Evolutionary conservation across 2,888 invertebrate genomes (phyloP), one percentile per base, ranked within the genome.

Genomic region (Cantharis flavilabris): DNA sequence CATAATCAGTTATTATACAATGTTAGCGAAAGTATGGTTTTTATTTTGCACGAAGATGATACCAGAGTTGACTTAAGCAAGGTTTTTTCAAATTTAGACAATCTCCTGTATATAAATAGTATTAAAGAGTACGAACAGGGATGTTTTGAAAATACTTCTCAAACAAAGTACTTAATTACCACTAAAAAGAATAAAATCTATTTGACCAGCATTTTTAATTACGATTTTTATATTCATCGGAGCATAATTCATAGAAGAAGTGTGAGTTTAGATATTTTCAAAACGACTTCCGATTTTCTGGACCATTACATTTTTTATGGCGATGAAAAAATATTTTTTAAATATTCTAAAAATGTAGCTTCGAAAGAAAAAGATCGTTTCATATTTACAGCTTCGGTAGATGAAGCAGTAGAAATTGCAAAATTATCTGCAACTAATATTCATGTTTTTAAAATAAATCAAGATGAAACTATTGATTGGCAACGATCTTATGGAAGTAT

Each of bases 181-280:
- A n/a, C 20, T 4, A 65, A 67, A 49, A 49, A 73, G 0, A 16
- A n/a, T n/a, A 73, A 69, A 18, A 23, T 73, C 9, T 67, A 20
- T 14, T 63, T 78, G 14, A 65, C 16, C 11, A 18, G 18, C 63
- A 69, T 78, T 33, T 78, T 70, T 33, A 76, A 76, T n/a, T 30
- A 30, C n/a, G 28, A 73, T 16, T 76, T 76, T 28, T 78, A 78
- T 72, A 72, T 78, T 26, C 10, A 67, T 9, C 75, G 78, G 63
- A 18, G 62, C 9, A 72, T 78, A 26, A 62, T 18, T 14, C 72
- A 72, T 10, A 75, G 20, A n/a, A 70, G 64, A 18, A 33, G 18
- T 3, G 9, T 78, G 20, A 75, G 70, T 16, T 23, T 62, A 7
- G 2, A 13, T 16, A 69, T 75, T 16, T 78, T 78, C 62, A 26